phyloP scores from a whole-genome alignment of 1,140 invertebrate species.

The Drosophila gunungcola region DNA sequence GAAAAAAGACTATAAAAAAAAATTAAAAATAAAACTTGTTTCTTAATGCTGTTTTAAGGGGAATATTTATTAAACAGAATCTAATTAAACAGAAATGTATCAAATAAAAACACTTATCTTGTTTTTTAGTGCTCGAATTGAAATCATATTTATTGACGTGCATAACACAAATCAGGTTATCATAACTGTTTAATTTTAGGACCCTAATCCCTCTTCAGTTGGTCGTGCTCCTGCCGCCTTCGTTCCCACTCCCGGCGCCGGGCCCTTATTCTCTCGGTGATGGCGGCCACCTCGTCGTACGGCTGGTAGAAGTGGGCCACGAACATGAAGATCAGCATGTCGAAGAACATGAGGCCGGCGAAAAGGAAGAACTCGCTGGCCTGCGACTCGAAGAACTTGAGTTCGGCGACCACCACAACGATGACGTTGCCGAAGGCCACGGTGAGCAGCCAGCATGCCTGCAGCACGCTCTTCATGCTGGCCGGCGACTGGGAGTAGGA shows the following conservation, averaged over 20 bases:
- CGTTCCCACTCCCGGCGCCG: conserved; percentile 1
- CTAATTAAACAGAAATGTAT: too few species aligned
- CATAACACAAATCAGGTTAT: not conserved
- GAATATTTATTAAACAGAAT: too few species aligned
- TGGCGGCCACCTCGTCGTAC: conserved; percentile 46
- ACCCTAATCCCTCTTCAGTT: conserved; percentile 7
- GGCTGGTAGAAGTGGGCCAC: conserved; percentile 90
- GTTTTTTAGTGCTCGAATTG: not conserved
- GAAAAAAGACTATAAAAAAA: too few species aligned
- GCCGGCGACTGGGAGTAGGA: conserved; percentile 94
- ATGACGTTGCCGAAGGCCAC: conserved; percentile 97
- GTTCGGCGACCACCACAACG: conserved; percentile 91
- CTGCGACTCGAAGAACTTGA: conserved; percentile 76
- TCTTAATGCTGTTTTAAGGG: too few species aligned
- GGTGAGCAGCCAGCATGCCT: conserved; percentile 95
- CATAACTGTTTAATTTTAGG: too few species aligned
- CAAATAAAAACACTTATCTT: too few species aligned
- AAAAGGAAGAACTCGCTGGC: conserved; percentile 94
- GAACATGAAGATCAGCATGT: conserved; percentile 92
- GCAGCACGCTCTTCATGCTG: conserved; percentile 96
- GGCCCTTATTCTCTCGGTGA: conserved; percentile 6
- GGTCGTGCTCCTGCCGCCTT: conserved; percentile 1
- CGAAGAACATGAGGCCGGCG: conserved; percentile 92
- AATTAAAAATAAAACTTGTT: too few species aligned
- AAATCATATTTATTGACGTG: not conserved